Conservation (phyloP, 2,113 vertebrate species). For the Acanthisitta chloris region DNA sequence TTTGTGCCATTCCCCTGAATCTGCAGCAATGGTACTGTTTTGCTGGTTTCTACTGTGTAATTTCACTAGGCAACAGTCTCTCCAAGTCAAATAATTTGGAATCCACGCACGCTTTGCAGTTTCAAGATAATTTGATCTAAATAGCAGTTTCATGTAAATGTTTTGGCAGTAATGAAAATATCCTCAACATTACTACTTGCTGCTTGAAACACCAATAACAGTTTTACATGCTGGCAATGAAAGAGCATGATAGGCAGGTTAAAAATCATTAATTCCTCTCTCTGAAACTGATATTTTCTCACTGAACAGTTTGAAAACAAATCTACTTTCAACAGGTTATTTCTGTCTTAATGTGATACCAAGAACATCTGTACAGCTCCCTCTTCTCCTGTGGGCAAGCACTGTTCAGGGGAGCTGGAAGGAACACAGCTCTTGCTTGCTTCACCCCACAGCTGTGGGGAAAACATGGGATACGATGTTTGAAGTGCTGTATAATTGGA, state of each 20-base stretch:
- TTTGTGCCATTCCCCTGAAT: background rate
- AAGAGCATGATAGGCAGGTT: constrained; percentile 38
- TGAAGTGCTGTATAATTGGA: constrained; percentile 64
- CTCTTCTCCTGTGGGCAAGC: background rate
- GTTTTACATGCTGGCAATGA: background rate
- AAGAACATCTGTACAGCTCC: constrained; percentile 17
- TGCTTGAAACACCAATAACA: constrained; percentile 20
- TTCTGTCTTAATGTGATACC: background rate
- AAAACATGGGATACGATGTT: background rate
- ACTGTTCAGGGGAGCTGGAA: background rate
- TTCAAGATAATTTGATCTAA: constrained; percentile 52
- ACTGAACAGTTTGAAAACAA: constrained; percentile 2
- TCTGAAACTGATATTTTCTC: background rate
- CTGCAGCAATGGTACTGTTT: background rate
- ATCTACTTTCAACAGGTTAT: constrained; percentile 25
- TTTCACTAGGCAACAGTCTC: constrained; percentile 3
- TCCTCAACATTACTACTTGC: background rate
- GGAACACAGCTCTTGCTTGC: background rate
- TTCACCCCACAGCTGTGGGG: constrained; percentile 44
- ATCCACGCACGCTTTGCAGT: background rate
- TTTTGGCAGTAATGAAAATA: constrained; percentile 63
- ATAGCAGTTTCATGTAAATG: constrained; percentile 46
- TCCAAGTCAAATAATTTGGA: constrained; percentile 38
- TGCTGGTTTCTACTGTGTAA: background rate
- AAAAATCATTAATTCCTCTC: background rate